Evolutionary conservation across 2,888 invertebrate species (phyloP).

Genomic region (Maniola hyperantus): DNA sequence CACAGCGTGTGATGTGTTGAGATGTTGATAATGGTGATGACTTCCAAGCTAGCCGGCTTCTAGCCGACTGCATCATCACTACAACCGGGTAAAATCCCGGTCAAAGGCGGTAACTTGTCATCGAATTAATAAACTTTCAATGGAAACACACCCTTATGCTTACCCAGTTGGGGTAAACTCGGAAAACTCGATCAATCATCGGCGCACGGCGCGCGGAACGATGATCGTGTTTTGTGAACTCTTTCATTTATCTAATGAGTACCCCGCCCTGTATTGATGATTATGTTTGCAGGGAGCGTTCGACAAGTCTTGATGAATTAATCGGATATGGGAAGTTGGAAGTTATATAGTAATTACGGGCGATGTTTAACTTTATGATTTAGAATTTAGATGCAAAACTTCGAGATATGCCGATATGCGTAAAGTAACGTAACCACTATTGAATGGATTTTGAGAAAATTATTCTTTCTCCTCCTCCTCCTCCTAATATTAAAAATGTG

Average conservation of each 20-base stretch:
- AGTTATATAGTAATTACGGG: conserved; percentile 23
- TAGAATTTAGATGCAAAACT: background rate
- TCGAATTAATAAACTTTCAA: background rate
- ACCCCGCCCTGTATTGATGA: conserved; percentile 43
- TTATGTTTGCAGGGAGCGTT: conserved; percentile 55
- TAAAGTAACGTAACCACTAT: too few species aligned
- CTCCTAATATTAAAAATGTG: too few species aligned
- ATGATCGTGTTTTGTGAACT: conserved; percentile 67
- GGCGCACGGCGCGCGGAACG: conserved; percentile 44
- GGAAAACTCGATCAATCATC: conserved; percentile 63
- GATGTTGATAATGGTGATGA: too few species aligned
- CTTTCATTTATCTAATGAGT: conserved; percentile 80
- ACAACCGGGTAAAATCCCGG: too few species aligned
- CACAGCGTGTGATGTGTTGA: too few species aligned
- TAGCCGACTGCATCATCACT: too few species aligned
- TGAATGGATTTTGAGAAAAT: too few species aligned
- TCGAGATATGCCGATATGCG: background rate
- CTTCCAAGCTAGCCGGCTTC: too few species aligned
- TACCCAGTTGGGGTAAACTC: conserved; percentile 23
- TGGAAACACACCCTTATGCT: background rate
- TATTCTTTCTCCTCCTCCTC: too few species aligned
- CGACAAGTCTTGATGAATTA: conserved; percentile 67
- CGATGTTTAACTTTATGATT: conserved; percentile 5
- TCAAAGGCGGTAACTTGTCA: too few species aligned
- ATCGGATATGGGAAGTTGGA: conserved; percentile 40